Conservation (phyloP, 2,797 vertebrate species). For the Anas acuta region DNA sequence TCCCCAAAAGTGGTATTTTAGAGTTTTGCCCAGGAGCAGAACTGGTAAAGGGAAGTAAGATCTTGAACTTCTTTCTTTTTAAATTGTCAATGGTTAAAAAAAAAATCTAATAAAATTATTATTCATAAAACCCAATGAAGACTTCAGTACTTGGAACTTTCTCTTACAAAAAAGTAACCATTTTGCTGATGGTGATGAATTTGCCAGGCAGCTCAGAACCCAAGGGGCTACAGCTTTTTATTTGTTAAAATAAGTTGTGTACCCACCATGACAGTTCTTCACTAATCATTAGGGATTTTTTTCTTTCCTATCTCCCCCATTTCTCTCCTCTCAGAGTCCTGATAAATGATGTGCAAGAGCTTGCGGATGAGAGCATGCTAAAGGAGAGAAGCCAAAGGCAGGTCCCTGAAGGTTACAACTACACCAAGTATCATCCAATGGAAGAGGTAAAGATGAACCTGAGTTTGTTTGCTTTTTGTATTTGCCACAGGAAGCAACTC, state of each 20-base stretch:
- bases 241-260: not conserved
- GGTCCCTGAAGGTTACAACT: constrained; percentile 45
- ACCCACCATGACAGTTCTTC: not conserved
- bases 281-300: not conserved
- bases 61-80: not conserved
- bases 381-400: not conserved
- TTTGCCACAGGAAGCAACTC: not conserved
- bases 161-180: not conserved
- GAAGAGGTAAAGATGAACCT: constrained; percentile 54
- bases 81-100: not conserved
- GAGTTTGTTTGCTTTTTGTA: not conserved
- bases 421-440: constrained; percentile 67
- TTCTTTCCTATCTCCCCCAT: not conserved
- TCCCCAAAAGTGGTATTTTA: not conserved
- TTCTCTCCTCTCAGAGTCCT: constrained; percentile 17
- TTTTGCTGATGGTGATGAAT: not conserved
- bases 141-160: not conserved
- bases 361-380: not conserved
- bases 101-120: not conserved
- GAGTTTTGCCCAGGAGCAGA: not conserved
- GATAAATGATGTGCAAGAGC: constrained; percentile 14
- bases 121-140: not conserved
- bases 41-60: not conserved
- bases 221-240: not conserved
- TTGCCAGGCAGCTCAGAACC: not conserved